These are phyloP conservation scores for Cryptoprocta ferox DNA, from an alignment of 2,797 vertebrate genomes.

Conservation along the genomic window DNA sequence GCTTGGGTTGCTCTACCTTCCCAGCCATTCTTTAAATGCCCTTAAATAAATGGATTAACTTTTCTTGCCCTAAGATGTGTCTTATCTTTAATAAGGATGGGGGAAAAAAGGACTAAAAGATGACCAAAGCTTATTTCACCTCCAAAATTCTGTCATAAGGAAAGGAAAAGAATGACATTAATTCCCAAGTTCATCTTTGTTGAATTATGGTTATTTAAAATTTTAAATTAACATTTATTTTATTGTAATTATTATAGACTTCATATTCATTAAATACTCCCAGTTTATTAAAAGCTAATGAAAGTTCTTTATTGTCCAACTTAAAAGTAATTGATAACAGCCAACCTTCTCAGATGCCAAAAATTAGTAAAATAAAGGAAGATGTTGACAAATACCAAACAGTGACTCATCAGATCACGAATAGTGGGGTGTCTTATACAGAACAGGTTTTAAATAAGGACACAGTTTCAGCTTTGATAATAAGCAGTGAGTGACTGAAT, in stretches of 20 bases:
- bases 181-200: not conserved
- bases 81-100: not conserved
- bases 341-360: not conserved
- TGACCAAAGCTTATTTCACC: not conserved
- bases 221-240: not conserved
- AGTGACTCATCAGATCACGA: not conserved
- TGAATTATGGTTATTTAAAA: not conserved
- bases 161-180: not conserved
- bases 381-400: not conserved
- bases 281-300: not conserved
- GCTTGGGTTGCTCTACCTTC: not conserved
- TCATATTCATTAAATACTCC: not conserved
- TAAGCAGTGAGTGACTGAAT: not conserved
- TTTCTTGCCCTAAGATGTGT: not conserved
- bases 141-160: not conserved
- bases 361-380: not conserved
- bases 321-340: not conserved
- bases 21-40: not conserved
- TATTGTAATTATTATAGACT: not conserved
- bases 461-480: not conserved
- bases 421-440: not conserved
- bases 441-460: not conserved
- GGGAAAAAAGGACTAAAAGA: not conserved
- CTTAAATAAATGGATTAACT: not conserved
- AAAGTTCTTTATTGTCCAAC: not conserved